phyloP scores from a whole-genome alignment of 2,888 invertebrate genomes.

The Melanchra persicariae region DNA sequence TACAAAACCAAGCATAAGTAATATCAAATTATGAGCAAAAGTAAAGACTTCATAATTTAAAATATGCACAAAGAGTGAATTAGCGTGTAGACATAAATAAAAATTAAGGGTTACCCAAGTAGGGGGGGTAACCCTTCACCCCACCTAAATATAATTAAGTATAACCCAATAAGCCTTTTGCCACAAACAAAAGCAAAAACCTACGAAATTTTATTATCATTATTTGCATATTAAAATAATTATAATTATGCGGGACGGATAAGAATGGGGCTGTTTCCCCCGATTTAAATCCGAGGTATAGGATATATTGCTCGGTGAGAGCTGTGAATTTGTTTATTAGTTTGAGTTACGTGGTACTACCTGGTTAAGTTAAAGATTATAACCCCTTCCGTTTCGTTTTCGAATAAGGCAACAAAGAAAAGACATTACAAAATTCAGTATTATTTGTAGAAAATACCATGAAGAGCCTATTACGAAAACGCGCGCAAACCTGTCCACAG shows the following conservation, averaged over 20 bases:
- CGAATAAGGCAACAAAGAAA: neutral
- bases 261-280: conserved; percentile 71
- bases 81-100: conserved; percentile 82
- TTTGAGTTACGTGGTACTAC: conserved; percentile 4
- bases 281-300: conserved; percentile 55
- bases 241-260: conserved; percentile 78
- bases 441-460: too few species aligned
- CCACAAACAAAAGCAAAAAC: conserved; percentile 86
- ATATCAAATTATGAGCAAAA: conserved; percentile 65
- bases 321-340: conserved; percentile 47
- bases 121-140: conserved; percentile 71
- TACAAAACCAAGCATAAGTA: conserved; percentile 56
- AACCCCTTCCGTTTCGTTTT: neutral
- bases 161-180: conserved; percentile 87
- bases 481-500: too few species aligned
- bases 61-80: conserved; percentile 78
- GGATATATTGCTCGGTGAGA: conserved; percentile 29
- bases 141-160: conserved; percentile 84
- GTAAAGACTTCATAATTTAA: conserved; percentile 72
- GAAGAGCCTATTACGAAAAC: too few species aligned
- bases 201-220: conserved; percentile 89
- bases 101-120: conserved; percentile 84
- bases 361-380: neutral
- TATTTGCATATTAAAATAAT: conserved; percentile 91
- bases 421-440: too few species aligned